These are phyloP conservation scores for Epinotia nisella DNA, from an alignment of 2,888 invertebrate species.

Conservation along the genomic window DNA sequence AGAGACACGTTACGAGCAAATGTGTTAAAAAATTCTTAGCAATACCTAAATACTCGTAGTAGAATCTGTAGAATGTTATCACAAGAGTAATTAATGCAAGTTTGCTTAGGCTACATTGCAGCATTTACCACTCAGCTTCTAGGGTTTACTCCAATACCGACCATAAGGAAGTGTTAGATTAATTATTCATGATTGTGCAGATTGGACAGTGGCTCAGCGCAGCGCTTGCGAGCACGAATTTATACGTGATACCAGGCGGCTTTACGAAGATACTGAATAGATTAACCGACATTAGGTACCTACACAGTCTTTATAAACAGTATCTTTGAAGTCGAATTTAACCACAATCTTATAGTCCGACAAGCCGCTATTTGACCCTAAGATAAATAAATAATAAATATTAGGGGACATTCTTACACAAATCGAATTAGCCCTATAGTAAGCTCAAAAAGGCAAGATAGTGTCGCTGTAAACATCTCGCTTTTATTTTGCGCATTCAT, in stretches of 20 bases:
- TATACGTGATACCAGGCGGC: neutral
- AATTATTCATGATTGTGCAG: slow-evolving; percentile 33
- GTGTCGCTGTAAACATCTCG: too few relatives aligned
- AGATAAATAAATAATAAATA: too few relatives aligned
- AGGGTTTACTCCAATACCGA: slow-evolving; percentile 17
- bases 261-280: neutral
- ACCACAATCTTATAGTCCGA: too few relatives aligned
- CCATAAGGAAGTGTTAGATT: slow-evolving; percentile 29
- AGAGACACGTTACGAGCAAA: too few relatives aligned
- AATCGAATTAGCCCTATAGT: too few relatives aligned
- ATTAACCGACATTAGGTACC: neutral
- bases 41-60: neutral
- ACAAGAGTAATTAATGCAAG: slow-evolving; percentile 4
- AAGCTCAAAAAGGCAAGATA: too few relatives aligned
- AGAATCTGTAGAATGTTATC: neutral
- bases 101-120: neutral
- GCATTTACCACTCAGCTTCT: neutral
- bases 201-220: slow-evolving; percentile 11
- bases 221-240: slow-evolving; percentile 4
- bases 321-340: neutral
- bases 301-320: neutral
- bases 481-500: too few relatives aligned
- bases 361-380: too few relatives aligned
- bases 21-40: neutral
- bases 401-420: too few relatives aligned